Conservation (phyloP, 2,888 invertebrate species). For the Cerceris ruficornis region DNA sequence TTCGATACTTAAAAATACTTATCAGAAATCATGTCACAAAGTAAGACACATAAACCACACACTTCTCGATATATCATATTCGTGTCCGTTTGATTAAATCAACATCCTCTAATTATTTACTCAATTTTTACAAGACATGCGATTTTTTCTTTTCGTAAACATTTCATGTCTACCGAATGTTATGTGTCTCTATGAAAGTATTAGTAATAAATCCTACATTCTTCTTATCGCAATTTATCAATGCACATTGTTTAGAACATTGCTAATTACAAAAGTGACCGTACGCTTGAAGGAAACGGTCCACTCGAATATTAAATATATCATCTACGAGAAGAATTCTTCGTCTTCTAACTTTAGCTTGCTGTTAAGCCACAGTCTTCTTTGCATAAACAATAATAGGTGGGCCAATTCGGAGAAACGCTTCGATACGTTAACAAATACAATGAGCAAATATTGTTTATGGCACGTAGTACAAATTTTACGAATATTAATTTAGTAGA, state of each 20-base stretch:
- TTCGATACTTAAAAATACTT: background rate
- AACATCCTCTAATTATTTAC: too few relatives aligned
- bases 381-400: background rate
- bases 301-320: background rate
- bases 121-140: background rate
- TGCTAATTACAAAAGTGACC: slow-evolving; percentile 22
- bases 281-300: slow-evolving; percentile 14
- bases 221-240: slow-evolving; percentile 25
- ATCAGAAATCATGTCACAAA: background rate
- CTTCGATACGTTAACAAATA: slow-evolving; percentile 14
- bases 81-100: too few relatives aligned
- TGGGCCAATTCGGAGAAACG: slow-evolving; percentile 28
- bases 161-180: background rate
- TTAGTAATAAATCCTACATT: slow-evolving; percentile 31
- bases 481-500: slow-evolving; percentile 44
- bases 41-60: background rate
- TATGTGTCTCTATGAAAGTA: background rate
- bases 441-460: slow-evolving; percentile 51
- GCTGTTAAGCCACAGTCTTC: slow-evolving; percentile 9
- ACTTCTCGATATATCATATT: background rate
- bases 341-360: slow-evolving; percentile 1
- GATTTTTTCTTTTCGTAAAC: background rate
- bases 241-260: slow-evolving; percentile 10
- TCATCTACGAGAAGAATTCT: slow-evolving; percentile 18
- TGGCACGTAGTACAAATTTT: slow-evolving; percentile 58